Base-by-base conservation (phyloP, 2,113 vertebrate species). In the Ia io region DNA sequence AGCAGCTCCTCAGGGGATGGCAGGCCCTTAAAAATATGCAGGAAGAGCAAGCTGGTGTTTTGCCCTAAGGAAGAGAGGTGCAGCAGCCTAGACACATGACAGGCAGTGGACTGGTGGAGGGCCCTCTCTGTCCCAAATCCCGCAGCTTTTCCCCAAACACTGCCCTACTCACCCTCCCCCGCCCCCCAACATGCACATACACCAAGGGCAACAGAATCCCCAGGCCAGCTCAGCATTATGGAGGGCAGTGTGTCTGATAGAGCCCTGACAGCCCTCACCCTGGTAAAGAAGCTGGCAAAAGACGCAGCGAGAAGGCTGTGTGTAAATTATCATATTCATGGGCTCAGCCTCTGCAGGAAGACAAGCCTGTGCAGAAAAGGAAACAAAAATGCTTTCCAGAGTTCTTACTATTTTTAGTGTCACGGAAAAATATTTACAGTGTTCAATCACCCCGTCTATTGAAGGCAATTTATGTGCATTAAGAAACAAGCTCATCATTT, bases 371-470 rank as follows among this genome's bases (percentile, higher is more conserved):
- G 4, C 80, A 83, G 30, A 82, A 85, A 53, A 79, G 47, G 61
- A 73, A 90, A 83, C 70, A 93, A 86, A 80, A 79, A 82, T 0
- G 20, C 32, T 93, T 47, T 84, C 67, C 49, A 95, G 77, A n/a
- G 74, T 47, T 63, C 94, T 91, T 86, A 44, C 71, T 96, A 86
- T 94, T 84, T 95, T 95, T 91, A 96, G 76, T 74, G 42, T 28
- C 88, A 61, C 70, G 70, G 93, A 76, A 94, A 97, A 97, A 94
- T 92, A 91, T 97, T 98, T 95, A 95, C 87, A 84, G 61, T 95
- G 56, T 86, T 97, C 93, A 94, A 95, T 96, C 95, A 94, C 70
- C 71, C 83, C 70, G 65, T 89, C 84, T 93, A 78, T 88, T 96
- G 86, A 96, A 90, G 88, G 84, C 87, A 95, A 88, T 95, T 96